These are phyloP conservation scores for Myiotriccus ornatus DNA, from an alignment of 2,797 vertebrate species.

Conservation along the genomic window DNA sequence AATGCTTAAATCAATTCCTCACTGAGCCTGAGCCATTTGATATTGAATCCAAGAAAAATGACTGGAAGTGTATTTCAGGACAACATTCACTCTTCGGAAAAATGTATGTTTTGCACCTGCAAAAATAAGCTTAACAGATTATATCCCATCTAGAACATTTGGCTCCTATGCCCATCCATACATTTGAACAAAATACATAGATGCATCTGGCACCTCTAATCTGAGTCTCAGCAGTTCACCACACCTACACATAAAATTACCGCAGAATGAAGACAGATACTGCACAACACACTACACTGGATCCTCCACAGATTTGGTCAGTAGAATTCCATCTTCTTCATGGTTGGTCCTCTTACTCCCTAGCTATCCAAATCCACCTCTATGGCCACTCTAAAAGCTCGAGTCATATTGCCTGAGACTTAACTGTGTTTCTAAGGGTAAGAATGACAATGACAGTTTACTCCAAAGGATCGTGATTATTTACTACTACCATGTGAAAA, in stretches of 20 bases:
- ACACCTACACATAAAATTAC: not conserved
- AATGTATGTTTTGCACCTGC: not conserved
- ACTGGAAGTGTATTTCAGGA: not conserved
- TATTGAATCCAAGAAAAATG: not conserved
- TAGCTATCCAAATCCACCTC: not conserved
- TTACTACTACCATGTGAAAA: not conserved
- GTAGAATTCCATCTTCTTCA: not conserved
- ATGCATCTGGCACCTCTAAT: not conserved
- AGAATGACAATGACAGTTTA: not conserved
- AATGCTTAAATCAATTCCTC: not conserved
- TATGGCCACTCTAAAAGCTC: not conserved
- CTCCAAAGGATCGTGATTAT: not conserved
- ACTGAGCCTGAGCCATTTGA: not conserved
- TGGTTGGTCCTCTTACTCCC: not conserved
- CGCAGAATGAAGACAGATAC: not conserved
- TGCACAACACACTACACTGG: not conserved
- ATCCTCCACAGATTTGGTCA: not conserved
- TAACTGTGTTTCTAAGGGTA: not conserved
- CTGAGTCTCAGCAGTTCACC: not conserved
- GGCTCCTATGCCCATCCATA: not conserved
- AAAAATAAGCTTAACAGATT: not conserved
- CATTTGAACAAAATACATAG: not conserved
- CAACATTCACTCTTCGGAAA: not conserved
- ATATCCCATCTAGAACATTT: not conserved
- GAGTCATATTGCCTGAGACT: not conserved